Conservation (phyloP, 2,113 vertebrate genomes). For the Pavo muticus region DNA sequence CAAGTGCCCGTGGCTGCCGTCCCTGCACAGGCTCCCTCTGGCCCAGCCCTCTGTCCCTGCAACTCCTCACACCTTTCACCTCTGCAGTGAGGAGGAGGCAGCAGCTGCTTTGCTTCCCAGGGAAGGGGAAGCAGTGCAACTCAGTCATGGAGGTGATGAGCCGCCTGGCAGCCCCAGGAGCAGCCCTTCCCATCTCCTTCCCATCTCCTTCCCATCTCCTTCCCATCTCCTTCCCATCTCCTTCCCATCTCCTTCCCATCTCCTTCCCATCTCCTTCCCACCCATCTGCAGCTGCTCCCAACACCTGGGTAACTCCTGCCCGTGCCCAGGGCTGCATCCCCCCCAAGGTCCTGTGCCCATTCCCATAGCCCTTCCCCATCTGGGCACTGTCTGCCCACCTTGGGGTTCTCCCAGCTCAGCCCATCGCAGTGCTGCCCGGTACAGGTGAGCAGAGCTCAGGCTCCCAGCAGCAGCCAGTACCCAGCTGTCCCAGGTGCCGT, state of each 20-base stretch:
- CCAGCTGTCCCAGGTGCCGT: neutral
- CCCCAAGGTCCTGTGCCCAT: neutral
- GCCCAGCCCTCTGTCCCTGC: accelerated
- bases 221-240: too few relatives aligned
- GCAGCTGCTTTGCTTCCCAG: accelerated
- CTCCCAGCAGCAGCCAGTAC: neutral
- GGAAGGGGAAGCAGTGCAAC: neutral
- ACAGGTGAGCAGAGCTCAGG: neutral
- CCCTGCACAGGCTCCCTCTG: neutral
- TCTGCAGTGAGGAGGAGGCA: neutral
- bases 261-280: neutral
- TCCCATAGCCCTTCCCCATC: accelerated
- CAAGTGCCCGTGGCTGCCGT: neutral
- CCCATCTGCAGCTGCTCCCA: accelerated
- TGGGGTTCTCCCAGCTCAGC: neutral
- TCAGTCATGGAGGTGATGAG: accelerated
- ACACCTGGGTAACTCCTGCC: neutral
- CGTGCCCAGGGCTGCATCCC: neutral
- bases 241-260: too few relatives aligned
- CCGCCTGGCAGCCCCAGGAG: accelerated
- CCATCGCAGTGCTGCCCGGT: accelerated
- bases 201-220: too few relatives aligned
- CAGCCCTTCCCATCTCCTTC: neutral
- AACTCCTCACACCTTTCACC: accelerated
- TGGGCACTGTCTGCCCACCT: neutral